Base-by-base conservation (phyloP, 2,113 vertebrate genomes). In the Ciconia maguari region DNA sequence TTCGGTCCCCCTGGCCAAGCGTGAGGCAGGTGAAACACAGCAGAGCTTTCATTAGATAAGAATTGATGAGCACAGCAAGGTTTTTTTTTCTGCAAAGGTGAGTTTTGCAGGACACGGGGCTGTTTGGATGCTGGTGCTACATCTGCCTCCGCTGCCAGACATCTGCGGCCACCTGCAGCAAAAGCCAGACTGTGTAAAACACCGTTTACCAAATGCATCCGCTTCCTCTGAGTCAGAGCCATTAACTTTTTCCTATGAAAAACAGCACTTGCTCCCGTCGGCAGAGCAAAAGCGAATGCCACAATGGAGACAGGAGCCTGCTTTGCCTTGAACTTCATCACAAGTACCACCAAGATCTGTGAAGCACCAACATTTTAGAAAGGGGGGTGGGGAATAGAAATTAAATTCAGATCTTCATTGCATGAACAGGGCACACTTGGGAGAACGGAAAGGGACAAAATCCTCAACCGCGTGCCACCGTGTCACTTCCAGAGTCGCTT, bases 391-490 rank as follows among this genome's bases (percentile, higher is more conserved):
- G 26, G 81, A 94, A 68, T 10, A 44, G 8, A 55, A 71, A 72
- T 16, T 2, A 0, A 69, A 66, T 29, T 58, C 27, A 66, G 36
- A 52, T 77, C 32, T 89, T 77, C 34, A 30, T 3, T 68, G 60
- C 11, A 79, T 1, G 5, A 49, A 44, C 13, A 36, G 34, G 13
- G 42, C 30, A 68, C 18, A 7, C 8, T 52, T 11, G 11, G 11
- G 16, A 58, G 66, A 48, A 83, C 0, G 1, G 32, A 68, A 36
- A 72, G 6, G 57, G 27, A n/a, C 1, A 5, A 80, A 91, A 77
- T 51, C 58, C 46, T 80, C 1, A 0, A 29, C 58, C 2, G 1
- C 0, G 0, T 58, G 55, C 66, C 75, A 51, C 27, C 0, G 0
- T 44, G 66, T 78, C 82, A 57, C 44, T 80, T 77, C 70, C 46